Percentiles rank a stretch among this genome's conserved stretches.
These are phyloP conservation scores for Echinarachnius parma DNA, from an alignment of 53 echinoderm and acorn worm genomes.

Conservation along the genomic window DNA sequence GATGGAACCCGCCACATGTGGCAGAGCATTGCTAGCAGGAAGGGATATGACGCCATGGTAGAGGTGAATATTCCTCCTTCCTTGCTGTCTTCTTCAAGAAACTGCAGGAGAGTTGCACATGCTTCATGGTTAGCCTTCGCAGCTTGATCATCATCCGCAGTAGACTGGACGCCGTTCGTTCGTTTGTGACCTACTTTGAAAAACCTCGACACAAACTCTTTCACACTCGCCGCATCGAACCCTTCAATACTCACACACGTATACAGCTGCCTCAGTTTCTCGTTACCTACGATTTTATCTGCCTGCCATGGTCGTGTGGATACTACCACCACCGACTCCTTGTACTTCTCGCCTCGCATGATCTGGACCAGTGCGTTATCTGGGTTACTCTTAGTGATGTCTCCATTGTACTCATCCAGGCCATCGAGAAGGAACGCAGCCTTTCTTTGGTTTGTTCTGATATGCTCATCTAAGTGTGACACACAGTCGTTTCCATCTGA, in stretches of 20 bases:
- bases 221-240: background rate
- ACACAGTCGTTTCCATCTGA: slow-evolving; percentile 13
- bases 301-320: slow-evolving; percentile 5
- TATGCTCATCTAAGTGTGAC: slow-evolving; percentile 1
- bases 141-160: too few relatives aligned
- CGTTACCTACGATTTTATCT: slow-evolving; percentile 9
- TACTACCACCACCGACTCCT: background rate
- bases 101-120: too few relatives aligned
- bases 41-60: slow-evolving; percentile 5
- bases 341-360: slow-evolving; percentile 19
- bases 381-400: background rate
- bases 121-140: too few relatives aligned
- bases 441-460: slow-evolving; percentile 2
- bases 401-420: background rate
- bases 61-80: background rate
- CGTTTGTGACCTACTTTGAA: background rate
- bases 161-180: slow-evolving; percentile 3
- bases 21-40: slow-evolving; percentile 6
- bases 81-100: background rate
- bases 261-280: slow-evolving; percentile 8
- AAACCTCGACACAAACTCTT: background rate
- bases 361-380: slow-evolving; percentile 4
- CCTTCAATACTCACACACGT: slow-evolving; percentile 9
- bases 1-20: slow-evolving; percentile 1
- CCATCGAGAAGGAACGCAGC: slow-evolving; percentile 6